phyloP scores from a whole-genome alignment of 2,888 invertebrate species.

The Cyclophora albipunctata region DNA sequence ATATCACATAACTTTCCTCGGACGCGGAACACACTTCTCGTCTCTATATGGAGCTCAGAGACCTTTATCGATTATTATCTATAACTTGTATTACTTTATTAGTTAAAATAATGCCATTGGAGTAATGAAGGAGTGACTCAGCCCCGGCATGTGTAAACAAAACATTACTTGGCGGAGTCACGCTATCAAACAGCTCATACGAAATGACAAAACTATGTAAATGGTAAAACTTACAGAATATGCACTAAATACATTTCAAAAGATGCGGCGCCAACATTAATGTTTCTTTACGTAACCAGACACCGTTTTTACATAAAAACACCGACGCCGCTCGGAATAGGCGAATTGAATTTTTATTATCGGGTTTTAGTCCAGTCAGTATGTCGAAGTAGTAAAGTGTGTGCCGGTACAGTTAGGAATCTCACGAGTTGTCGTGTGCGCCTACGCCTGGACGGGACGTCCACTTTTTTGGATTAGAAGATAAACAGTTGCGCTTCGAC shows the following conservation, averaged over 20 bases:
- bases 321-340: constrained; percentile 25
- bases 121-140: constrained; percentile 12
- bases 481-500: constrained; percentile 25
- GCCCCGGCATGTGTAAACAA: constrained; percentile 1
- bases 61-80: constrained; percentile 17
- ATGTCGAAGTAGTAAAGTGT: constrained; percentile 41
- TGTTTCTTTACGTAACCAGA: constrained; percentile 35
- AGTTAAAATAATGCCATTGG: constrained; percentile 16
- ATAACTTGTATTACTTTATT: constrained; percentile 19
- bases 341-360: constrained; percentile 59
- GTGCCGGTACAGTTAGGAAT: constrained; percentile 61
- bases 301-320: constrained; percentile 39
- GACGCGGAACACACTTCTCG: constrained; percentile 12
- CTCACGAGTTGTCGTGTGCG: constrained; percentile 36
- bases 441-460: constrained; percentile 26
- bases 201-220: constrained; percentile 21
- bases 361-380: constrained; percentile 37
- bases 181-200: background rate
- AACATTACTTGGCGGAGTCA: constrained; percentile 6
- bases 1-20: constrained; percentile 13
- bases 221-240: constrained; percentile 13
- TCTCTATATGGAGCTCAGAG: constrained; percentile 9
- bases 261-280: constrained; percentile 38
- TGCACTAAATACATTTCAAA: constrained; percentile 37
- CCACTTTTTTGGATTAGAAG: constrained; percentile 26